Evolutionary conservation across 2,888 invertebrate genomes (phyloP).

Genomic region (Thera britannica): DNA sequence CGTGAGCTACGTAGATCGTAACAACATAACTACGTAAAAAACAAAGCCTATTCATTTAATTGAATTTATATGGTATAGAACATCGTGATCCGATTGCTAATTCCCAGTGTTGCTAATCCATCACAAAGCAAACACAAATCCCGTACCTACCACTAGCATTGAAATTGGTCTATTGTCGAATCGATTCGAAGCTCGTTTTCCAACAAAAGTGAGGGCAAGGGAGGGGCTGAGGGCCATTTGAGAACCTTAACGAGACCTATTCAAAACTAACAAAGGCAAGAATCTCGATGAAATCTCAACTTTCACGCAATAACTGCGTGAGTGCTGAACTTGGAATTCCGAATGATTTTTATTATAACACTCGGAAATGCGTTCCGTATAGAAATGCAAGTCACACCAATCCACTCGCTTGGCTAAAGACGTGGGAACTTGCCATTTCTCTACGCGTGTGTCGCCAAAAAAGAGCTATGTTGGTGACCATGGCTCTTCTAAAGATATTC

Average conservation of each 20-base stretch:
- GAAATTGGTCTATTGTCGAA: slow-evolving; percentile 76
- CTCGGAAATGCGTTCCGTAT: neutral
- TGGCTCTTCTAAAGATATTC: too few relatives aligned
- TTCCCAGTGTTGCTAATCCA: slow-evolving; percentile 19
- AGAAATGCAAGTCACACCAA: neutral
- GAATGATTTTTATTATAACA: neutral
- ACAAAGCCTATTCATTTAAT: too few relatives aligned
- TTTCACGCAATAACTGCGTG: slow-evolving; percentile 58
- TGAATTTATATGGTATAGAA: neutral
- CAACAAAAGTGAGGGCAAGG: slow-evolving; percentile 64
- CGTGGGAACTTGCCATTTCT: too few relatives aligned
- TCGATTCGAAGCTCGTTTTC: slow-evolving; percentile 76
- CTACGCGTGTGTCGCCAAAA: too few relatives aligned
- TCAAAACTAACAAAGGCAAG: slow-evolving; percentile 72
- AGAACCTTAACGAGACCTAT: slow-evolving; percentile 75
- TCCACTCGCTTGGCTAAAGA: too few relatives aligned
- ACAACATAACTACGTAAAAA: too few relatives aligned
- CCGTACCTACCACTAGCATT: slow-evolving; percentile 57
- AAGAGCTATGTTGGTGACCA: too few relatives aligned
- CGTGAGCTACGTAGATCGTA: too few relatives aligned
- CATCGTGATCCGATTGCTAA: neutral
- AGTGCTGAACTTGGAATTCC: slow-evolving; percentile 6
- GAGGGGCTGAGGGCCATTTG: slow-evolving; percentile 68
- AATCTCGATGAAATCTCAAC: slow-evolving; percentile 70
- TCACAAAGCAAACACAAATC: slow-evolving; percentile 28